Percentiles rank a stretch among this genome's conserved stretches.
phyloP scores from a whole-genome alignment of 2,113 vertebrate genomes.

The Falco punctatus region DNA sequence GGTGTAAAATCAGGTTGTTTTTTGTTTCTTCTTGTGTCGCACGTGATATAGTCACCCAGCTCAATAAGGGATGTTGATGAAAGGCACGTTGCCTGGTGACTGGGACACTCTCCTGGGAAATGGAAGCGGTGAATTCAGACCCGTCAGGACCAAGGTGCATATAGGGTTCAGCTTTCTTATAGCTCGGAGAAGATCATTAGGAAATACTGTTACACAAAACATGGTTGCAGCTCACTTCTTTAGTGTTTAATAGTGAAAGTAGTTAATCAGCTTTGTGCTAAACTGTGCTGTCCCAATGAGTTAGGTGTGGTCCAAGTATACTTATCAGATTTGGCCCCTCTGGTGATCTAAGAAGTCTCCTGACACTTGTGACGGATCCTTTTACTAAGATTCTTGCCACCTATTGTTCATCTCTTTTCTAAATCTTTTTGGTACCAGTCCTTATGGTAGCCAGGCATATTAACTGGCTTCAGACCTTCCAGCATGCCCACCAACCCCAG shows the following conservation, averaged over 20 bases:
- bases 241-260: neutral
- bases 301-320: neutral
- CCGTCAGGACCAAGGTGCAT: rapidly evolving
- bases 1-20: neutral
- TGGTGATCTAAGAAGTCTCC: neutral
- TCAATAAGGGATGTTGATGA: neutral
- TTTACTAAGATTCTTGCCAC: neutral
- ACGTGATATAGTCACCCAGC: neutral
- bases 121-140: neutral
- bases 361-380: neutral
- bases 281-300: neutral
- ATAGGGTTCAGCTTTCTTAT: neutral
- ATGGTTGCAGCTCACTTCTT: neutral
- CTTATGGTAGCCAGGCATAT: neutral
- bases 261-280: neutral
- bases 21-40: neutral
- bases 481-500: neutral
- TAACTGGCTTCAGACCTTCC: neutral
- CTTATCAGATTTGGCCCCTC: neutral
- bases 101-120: neutral
- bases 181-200: neutral
- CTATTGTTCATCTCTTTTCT: neutral
- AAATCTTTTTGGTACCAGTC: neutral
- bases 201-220: neutral
- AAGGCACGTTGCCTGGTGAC: neutral